Conservation (phyloP, 1,140 invertebrate genomes). For the Hesperophylax magnus region DNA sequence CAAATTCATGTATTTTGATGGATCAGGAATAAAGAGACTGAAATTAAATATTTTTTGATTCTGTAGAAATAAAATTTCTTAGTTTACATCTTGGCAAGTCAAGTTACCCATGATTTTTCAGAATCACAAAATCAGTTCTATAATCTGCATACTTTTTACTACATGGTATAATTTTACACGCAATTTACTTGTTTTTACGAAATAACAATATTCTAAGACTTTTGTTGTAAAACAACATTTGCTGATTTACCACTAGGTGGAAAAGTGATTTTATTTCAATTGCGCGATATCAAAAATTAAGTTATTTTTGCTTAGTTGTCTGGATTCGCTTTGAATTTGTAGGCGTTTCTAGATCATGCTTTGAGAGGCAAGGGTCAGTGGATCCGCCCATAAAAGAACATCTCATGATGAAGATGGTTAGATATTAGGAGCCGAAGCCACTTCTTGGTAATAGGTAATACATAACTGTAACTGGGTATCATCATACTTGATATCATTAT, state of each 20-base stretch:
- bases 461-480: too few relatives aligned
- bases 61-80: too few relatives aligned
- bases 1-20: too few relatives aligned
- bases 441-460: not conserved
- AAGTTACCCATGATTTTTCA: too few relatives aligned
- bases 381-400: conserved; percentile 19
- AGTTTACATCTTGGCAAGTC: too few relatives aligned
- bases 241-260: not conserved
- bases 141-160: too few relatives aligned
- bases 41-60: too few relatives aligned
- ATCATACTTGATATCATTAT: not conserved
- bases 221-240: not conserved
- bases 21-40: too few relatives aligned
- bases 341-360: not conserved
- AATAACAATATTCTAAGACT: too few relatives aligned
- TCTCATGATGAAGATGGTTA: conserved; percentile 16
- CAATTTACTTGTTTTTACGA: too few relatives aligned
- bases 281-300: not conserved
- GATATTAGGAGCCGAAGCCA: not conserved
- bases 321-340: not conserved
- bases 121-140: too few relatives aligned
- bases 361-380: not conserved
- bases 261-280: not conserved
- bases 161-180: too few relatives aligned
- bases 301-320: not conserved